Conservation (phyloP, 2,888 invertebrate species). For the Deilephila elpenor region DNA sequence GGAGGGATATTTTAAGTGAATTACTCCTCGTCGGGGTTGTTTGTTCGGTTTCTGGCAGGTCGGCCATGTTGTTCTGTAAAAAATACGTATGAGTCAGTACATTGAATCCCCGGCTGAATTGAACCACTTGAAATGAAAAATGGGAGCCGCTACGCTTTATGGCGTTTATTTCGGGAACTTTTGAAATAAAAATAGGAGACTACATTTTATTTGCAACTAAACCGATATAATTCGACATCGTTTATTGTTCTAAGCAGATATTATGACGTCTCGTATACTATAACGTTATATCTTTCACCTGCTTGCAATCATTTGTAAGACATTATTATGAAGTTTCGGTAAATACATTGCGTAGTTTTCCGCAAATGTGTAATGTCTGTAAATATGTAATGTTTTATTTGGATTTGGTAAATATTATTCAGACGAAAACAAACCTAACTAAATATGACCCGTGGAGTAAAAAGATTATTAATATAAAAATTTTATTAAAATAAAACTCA, state of each 20-base stretch:
- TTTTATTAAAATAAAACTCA: too few species aligned
- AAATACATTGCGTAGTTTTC: neutral
- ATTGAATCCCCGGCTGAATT: neutral
- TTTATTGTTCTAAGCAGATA: neutral
- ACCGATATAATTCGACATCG: neutral
- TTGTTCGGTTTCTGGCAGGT: slow-evolving; percentile 57
- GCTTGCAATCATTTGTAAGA: neutral
- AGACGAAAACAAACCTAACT: neutral
- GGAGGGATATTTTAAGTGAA: slow-evolving; percentile 66
- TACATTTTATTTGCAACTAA: neutral
- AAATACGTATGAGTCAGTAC: slow-evolving; percentile 25
- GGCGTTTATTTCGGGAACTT: neutral
- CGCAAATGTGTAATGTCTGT: neutral
- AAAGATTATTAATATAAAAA: too few species aligned
- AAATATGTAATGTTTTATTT: neutral
- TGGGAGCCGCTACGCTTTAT: neutral
- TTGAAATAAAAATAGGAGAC: neutral
- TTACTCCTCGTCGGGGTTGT: slow-evolving; percentile 53
- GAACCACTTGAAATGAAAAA: slow-evolving; percentile 13
- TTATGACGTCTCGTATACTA: slow-evolving; percentile 10
- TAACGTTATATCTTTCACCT: neutral
- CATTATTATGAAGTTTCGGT: neutral
- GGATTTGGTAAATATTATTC: neutral
- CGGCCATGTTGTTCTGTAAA: slow-evolving; percentile 71
- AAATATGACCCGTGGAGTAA: neutral